Base-by-base conservation (phyloP, 1,140 invertebrate species). In the Cydia pomonella region DNA sequence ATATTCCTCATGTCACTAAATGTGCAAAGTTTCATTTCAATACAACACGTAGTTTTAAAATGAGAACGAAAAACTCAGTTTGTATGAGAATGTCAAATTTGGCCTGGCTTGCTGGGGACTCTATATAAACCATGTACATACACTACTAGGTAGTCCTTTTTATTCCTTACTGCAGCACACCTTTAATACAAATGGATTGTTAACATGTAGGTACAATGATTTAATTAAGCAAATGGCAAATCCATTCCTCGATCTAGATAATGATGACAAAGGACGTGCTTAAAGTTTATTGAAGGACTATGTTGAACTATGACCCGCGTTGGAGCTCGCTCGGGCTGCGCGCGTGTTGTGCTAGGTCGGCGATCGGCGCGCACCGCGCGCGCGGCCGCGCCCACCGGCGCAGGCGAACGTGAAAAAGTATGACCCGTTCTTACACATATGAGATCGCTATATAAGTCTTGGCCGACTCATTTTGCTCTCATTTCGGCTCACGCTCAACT, bases 381-480 rank as follows among this genome's bases (percentile, higher is more conserved):
- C 73, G 78, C 64, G 25, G 79, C 91, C 89, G 86, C 91, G 86
- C 91, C 91, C 89, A 91, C 83, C 73, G 78, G 66, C 64, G 74
- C 81, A 16, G 84, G 91, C 90, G 91, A 93, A 92, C 86, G 91
- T 92, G 81, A 93, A 93, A 92, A 93, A 93, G 86, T 89, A 79
- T 90, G 88, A 92, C 89, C 87, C 83, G 90, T 87, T 92, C 91
- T 90, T 92, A 93, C 91, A 93, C 91, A 93, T 89, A 92, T 93
- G 91, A 88, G 82, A 86, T 90, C 79, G 82, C 85, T 93, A 93
- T 93, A 93, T 92, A 93, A 93, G 90, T 85, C 81, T 90, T 89
- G 85, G 87, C 89, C 75, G 84, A 79, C 85, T 79, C 80, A 87
- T 73, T 90, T 91, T 91, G 91, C 91, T 93, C 91, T 93, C 90